These are phyloP conservation scores for Mesocentrotus franciscanus DNA, from an alignment of 53 echinoderm and acorn worm species.

Conservation along the genomic window DNA sequence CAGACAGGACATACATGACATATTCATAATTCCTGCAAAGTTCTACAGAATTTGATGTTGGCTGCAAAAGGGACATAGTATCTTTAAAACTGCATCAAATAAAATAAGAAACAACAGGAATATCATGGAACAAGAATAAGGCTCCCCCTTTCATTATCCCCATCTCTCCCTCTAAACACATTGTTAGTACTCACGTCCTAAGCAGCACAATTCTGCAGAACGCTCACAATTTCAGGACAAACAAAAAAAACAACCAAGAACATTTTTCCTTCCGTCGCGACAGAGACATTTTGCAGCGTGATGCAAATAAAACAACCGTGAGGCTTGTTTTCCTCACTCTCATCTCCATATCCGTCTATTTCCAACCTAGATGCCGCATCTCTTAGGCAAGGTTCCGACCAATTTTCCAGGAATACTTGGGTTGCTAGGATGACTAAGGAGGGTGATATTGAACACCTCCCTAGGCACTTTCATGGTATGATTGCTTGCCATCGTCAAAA, in stretches of 20 bases:
- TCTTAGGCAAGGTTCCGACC: not conserved
- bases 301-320: not conserved
- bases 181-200: not conserved
- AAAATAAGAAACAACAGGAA: not conserved
- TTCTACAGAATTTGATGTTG: too few relatives aligned
- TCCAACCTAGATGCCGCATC: not conserved
- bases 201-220: not conserved
- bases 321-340: not conserved
- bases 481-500: not conserved
- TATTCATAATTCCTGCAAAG: too few relatives aligned
- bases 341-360: not conserved
- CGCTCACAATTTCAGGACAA: not conserved
- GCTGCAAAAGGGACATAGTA: too few relatives aligned
- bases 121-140: not conserved
- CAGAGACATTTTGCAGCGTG: conserved; percentile 19
- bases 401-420: conserved; percentile 21
- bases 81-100: too few relatives aligned
- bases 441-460: conserved; percentile 16
- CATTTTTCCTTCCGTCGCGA: not conserved
- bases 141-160: not conserved
- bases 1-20: too few relatives aligned
- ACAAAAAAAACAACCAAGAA: not conserved
- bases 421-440: conserved; percentile 14
- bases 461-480: not conserved
- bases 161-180: not conserved